phyloP scores from a whole-genome alignment of 2,797 vertebrate species.

The Cyprinodon diabolis region DNA sequence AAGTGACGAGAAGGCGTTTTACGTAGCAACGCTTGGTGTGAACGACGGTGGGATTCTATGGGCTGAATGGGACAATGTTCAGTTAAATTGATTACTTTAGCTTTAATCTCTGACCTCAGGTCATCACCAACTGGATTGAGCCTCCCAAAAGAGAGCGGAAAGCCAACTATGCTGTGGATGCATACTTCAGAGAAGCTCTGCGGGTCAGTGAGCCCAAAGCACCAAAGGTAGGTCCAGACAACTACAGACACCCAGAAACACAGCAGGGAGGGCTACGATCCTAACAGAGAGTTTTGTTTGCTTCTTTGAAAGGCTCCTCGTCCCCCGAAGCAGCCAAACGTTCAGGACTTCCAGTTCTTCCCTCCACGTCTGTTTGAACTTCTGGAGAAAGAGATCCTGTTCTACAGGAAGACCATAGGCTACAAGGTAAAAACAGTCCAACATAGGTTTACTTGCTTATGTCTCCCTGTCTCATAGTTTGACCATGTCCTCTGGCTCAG shows the following conservation, averaged over 20 bases:
- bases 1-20: no score
- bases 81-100: no score
- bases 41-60: no score
- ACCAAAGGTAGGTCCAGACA: constrained; percentile 86
- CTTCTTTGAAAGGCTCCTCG: constrained; percentile 87
- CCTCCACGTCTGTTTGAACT: constrained; percentile 98
- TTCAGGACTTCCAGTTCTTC: constrained; percentile 99
- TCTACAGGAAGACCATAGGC: constrained; percentile 98
- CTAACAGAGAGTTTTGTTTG: neutral
- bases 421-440: constrained; percentile 84
- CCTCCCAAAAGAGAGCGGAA: constrained; percentile 98
- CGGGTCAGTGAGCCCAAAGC: constrained; percentile 99
- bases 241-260: neutral
- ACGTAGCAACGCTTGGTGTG: no score
- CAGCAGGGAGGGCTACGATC: neutral
- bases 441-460: neutral
- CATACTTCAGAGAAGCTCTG: constrained; percentile 97
- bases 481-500: constrained; percentile 66
- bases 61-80: no score
- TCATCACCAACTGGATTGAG: constrained; percentile 99
- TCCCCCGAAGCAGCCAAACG: constrained; percentile 98
- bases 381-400: constrained; percentile 97
- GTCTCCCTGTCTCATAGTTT: neutral
- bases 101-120: constrained; percentile 69
- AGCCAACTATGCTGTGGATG: constrained; percentile 98